Base-by-base conservation (phyloP, 2,888 invertebrate genomes). In the Dryomyza anilis region DNA sequence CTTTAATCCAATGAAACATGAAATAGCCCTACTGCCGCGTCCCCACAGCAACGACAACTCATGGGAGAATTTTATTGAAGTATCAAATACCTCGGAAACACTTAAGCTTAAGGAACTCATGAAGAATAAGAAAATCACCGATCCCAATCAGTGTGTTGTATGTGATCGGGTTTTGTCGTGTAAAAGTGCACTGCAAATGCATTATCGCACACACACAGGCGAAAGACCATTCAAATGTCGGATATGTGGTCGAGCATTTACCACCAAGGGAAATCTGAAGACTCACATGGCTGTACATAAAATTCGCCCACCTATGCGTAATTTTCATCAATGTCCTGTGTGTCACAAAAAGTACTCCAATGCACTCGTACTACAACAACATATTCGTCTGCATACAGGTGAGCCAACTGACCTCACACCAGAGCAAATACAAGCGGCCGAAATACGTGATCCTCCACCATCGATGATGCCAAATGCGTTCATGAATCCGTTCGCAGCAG, bases 261-360 rank as follows among this genome's bases (percentile, higher is more conserved):
- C 98, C 63, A 98, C 98, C 60, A 98, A 98, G 85, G 98, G 98
- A 67, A 98, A 98, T 84, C 87, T 99, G 71, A 99, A 98, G 85
- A 99, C 98, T 3, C 98, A 99, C 85, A 98, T 99, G 98, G 97
- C 98, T 55, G 98, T 98, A 30, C 98, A 98, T 85, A 89, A 98
- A 72, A 94, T 96, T 71, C 97, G 96, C 79, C 95, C 95, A 61
- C 96, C 96, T 27, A 89, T 95, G 85, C 87, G 96, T 71, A 91
- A 94, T 74, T 88, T 96, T 75, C 98, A 98, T 82, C 97, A 98
- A 85, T 98, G 98, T 84, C 95, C 95, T 27, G 95, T 96, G 45
- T 98, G 98, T 82, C 98, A 98, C 86, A 98, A 97, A 84, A 96
- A 96, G 84, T 98, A 96, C 86, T 92, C 95, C 53, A 97, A 97